Base-by-base conservation (phyloP, 2,888 invertebrate genomes). In the Ophion ventricosus region DNA sequence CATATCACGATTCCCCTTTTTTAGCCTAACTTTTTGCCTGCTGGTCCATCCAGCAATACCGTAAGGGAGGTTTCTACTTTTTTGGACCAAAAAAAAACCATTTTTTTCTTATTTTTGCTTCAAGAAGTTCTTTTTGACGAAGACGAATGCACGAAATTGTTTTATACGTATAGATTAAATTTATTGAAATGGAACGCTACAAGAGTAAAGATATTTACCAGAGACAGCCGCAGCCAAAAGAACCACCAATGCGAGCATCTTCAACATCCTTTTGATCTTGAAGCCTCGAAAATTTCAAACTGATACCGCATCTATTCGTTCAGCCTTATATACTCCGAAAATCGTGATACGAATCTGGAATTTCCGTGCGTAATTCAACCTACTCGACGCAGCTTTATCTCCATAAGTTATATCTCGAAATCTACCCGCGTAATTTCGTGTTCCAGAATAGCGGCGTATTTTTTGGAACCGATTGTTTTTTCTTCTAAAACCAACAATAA, bases 191-290 rank as follows among this genome's bases (percentile, higher is more conserved):
- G 8, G 8, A 35, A 35, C 35, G 14, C 1, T 2, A 14, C 17
- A 49, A 17, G 14, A 49, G 10, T 40, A 17, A 17, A 25, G 3
- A 4, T 25, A 61, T 26, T 73, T 73, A 61, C 73, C 73, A 23
- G 43, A 23, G 59, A 25, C 43, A n/a, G 59, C 43, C 59, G n/a
- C 73, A 40, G 61, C 59, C 29, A 61, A 43, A 7, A 73, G n/a
- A 43, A 25, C 59, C 20, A 70, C 20, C 10, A 85, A 43, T 25
- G 61, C 49, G 20, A 81, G 43, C 14, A 86, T 63, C 72, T 84
- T 84, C 49, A 79, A 81, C 87, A 87, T 87, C 59, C 74, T 85
- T 49, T 10, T 8, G 59, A 40, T 73, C 61, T 25, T 43, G 59
- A 25, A 25, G 59, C 61, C 73, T 40, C 73, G 43, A 35, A 26